These are phyloP conservation scores for Hormaphis cornu DNA, from an alignment of 1,140 invertebrate genomes.

Conservation along the genomic window DNA sequence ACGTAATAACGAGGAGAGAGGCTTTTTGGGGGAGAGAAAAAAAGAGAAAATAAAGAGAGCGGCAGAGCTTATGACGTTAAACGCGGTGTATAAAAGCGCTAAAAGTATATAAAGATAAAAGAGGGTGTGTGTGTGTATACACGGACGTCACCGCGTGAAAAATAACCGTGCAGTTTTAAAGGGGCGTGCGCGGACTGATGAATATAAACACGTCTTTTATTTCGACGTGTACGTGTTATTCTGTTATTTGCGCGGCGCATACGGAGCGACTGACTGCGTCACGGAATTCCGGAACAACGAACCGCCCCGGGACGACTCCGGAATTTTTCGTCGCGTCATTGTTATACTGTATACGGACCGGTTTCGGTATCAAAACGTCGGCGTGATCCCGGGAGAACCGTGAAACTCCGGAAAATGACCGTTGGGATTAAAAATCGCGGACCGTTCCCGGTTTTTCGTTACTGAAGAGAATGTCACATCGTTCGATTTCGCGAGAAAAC, in stretches of 20 bases:
- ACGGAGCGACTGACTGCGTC: background rate
- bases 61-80: conserved; percentile 26
- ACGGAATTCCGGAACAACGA: too few species aligned
- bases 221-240: conserved; percentile 1
- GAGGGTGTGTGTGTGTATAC: conserved; percentile 26
- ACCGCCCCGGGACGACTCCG: too few species aligned
- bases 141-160: conserved; percentile 21
- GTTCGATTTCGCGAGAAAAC: too few species aligned
- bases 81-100: background rate
- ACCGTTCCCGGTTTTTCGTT: too few species aligned
- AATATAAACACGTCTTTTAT: conserved; percentile 32
- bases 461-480: too few species aligned
- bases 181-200: conserved; percentile 2
- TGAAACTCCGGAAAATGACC: too few species aligned
- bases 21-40: conserved; percentile 22
- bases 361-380: too few species aligned
- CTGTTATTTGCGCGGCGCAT: too few species aligned
- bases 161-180: conserved; percentile 13
- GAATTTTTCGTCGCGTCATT: background rate
- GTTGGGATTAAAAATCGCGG: too few species aligned
- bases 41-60: conserved; percentile 17
- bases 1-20: background rate
- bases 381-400: too few species aligned
- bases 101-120: conserved; percentile 16
- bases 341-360: too few species aligned